Base-by-base conservation (phyloP, 2,113 vertebrate species). In the Brachypodius melanocephalos region DNA sequence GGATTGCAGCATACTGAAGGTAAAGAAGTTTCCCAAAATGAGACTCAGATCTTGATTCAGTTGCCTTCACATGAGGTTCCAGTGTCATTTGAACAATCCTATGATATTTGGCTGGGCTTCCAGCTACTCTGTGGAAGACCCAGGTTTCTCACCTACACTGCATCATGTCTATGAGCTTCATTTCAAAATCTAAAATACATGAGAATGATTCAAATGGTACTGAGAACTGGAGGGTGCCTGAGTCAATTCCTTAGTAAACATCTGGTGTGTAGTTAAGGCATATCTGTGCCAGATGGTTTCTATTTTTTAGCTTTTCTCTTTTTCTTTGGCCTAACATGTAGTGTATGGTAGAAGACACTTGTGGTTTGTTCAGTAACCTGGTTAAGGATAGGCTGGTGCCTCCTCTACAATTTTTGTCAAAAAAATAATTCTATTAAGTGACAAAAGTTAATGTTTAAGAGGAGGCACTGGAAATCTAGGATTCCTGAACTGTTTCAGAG, bases 211-310 rank as follows among this genome's bases (percentile, higher is more conserved):
- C 22, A 79, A 90, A 57, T 42, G 17, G 8, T 65, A 49, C 17
- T 58, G 45, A 57, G 57, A 82, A 49, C 9, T 5, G 14, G 77
- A 81, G 21, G 12, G 8, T 43, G 19, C 19, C 18, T 65, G 36
- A 90, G 52, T 29, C 43, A 61, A 2, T 3, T 29, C 17, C 21
- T 72, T 3, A 2, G 4, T 32, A 26, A 40, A 69, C 0, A 0
- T 57, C 40, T 80, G 16, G 11, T 77, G 31, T 52, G 46, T 62
- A 26, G 26, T 48, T 51, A 86, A 86, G 36, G 17, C 11, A n/a
- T 25, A 51, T 14, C 5, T 93, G 45, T 65, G 5, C 8, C 42
- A 74, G 25, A 25, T 6, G 34, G 2, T 31, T 92, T 75, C 42
- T 2, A 34, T 9, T n/a, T 74, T 71, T 65, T 21, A 57, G 3